Evolutionary conservation across 2,113 vertebrate species (phyloP).

Genomic region (Hystrix brachyura): DNA sequence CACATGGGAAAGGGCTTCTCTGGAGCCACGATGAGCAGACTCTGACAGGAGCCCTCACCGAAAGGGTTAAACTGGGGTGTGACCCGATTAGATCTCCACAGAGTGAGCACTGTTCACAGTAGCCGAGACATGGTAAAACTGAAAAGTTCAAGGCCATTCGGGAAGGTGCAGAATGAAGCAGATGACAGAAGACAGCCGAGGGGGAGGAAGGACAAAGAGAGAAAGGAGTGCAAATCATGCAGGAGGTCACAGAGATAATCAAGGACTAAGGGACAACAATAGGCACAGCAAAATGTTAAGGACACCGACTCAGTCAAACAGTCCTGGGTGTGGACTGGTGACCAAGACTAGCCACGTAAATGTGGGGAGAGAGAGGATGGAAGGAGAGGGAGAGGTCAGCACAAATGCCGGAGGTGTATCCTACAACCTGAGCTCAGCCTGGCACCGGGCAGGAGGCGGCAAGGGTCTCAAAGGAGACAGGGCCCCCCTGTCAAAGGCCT

Average conservation of each 20-base stretch:
- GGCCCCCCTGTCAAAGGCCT: neutral
- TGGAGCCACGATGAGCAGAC: neutral
- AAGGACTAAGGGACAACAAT: neutral
- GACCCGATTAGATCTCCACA: neutral
- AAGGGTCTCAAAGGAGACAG: neutral
- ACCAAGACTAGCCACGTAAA: neutral
- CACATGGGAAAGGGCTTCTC: neutral
- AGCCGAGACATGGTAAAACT: neutral
- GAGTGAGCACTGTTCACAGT: neutral
- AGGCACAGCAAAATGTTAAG: neutral
- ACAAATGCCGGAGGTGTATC: neutral
- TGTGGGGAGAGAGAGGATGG: neutral
- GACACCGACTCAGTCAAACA: neutral
- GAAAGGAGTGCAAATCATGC: neutral
- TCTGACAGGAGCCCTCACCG: neutral
- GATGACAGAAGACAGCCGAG: neutral
- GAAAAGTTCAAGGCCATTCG: neutral
- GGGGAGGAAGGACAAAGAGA: neutral
- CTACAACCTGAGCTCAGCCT: neutral
- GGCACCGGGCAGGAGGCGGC: neutral
- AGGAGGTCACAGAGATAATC: neutral
- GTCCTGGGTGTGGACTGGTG: neutral
- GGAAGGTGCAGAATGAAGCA: neutral
- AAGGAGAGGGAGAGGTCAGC: rapidly evolving
- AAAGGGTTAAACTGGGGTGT: neutral